Base-by-base conservation (phyloP, 1,140 invertebrate species). In the Drosophila biarmipes region DNA sequence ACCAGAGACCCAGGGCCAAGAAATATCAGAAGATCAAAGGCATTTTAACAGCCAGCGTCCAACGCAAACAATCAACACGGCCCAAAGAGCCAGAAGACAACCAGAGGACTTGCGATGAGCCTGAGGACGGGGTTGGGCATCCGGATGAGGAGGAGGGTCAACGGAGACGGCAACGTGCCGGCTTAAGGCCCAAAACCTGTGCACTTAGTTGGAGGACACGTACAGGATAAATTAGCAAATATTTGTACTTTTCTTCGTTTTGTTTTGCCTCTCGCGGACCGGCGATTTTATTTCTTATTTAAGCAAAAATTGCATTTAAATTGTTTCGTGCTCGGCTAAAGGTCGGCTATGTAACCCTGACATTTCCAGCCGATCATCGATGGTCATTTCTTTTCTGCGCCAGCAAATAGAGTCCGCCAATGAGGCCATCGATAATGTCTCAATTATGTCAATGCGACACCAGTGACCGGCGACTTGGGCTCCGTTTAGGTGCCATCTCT, bases 301-400 rank as follows among this genome's bases (percentile, higher is more conserved):
- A 89, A 89, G 84, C 77, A 89, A 89, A 89, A 89, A 90, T 89
- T 84, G 85, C 84, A 89, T 89, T 89, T 89, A 89, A 90, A 89
- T 89, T 90, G 84, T 89, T 87, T 55, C 59, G 80, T 86, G 67
- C 77, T 48, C 56, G 67, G 46, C 71, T 49, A 89, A 79, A 87
- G 82, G 82, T 87, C 86, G 86, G 51, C 14, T 35, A 73, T 68
- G 73, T 73, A 87, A 90, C 84, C 84, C 89, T 87, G 84, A 87
- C 85, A 87, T 87, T 71, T 61, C 40, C 75, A 79, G 35, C 29
- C 63, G 31, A 72, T 31, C 53, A 37, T 38, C 34, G 34, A 10
- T 17, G 46, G 54, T 21, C 42, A 53, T 62, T 53, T 45, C 15
- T 27, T 14, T 15, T 11, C n/a, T 6, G 5, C n/a, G 34, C 3